Conservation (phyloP, 2,113 vertebrate species). For the Gobiocypris rarus region DNA sequence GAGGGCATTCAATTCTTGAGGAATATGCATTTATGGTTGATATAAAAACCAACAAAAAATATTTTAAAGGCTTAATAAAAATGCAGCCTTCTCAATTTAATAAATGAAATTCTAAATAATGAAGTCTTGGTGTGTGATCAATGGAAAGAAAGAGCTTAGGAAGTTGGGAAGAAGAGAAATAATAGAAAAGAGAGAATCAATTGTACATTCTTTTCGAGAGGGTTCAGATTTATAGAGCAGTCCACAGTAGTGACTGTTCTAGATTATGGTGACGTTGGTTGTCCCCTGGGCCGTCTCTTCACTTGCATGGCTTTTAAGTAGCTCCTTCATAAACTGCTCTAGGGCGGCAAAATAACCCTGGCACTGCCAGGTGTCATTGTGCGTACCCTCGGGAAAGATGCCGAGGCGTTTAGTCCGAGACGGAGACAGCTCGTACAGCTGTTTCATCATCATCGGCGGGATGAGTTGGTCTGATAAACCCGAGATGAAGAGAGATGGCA, state of each 20-base stretch:
- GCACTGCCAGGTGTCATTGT: conserved; percentile 99
- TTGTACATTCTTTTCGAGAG: conserved; percentile 47
- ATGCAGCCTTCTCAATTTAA: neutral
- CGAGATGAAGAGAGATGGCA: conserved; percentile 97
- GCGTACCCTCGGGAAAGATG: conserved; percentile 96
- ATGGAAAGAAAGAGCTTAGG: conserved; percentile 9
- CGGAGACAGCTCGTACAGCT: conserved; percentile 95
- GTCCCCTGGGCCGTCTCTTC: conserved; percentile 88
- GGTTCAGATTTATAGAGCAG: conserved; percentile 18
- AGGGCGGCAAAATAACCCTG: conserved; percentile 96
- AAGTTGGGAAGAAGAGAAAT: conserved; percentile 19
- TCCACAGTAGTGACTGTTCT: conserved; percentile 31
- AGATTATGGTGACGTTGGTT: conserved; percentile 95
- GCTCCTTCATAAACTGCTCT: conserved; percentile 97
- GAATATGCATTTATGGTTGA: neutral
- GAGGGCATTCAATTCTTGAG: neutral
- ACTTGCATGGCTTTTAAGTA: conserved; percentile 89
- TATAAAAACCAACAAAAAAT: neutral
- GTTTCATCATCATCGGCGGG: conserved; percentile 99
- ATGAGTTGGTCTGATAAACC: conserved; percentile 98
- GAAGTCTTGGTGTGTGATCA: conserved; percentile 6
- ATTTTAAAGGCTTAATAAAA: conserved; percentile 22
- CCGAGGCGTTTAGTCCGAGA: conserved; percentile 97
- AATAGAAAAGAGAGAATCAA: conserved; percentile 51
- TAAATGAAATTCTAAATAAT: neutral